Evolutionary conservation across 2,888 invertebrate genomes (phyloP), one percentile per base, ranked within the genome.

Genomic region (Aethes cnicana): DNA sequence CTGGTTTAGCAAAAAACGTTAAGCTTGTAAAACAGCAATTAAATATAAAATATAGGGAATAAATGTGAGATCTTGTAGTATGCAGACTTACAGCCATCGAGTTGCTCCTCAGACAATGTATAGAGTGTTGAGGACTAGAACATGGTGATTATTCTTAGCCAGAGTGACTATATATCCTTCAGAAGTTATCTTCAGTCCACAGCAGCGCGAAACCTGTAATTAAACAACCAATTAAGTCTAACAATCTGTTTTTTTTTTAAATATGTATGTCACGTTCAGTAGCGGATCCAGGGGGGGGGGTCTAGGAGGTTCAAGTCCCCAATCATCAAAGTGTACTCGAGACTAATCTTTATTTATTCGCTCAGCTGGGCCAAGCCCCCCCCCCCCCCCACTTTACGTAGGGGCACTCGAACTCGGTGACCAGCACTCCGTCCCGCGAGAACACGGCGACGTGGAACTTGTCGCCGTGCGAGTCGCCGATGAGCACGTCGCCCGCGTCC

Each of bases 101-200:
- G 83, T 81, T 75, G 65, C 76, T 77, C 92, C 93, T 94, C 95
- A 96, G 91, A 95, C 93, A 92, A 96, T 96, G 91, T 96, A 96
- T 79, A 97, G 93, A 71, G 96, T 97, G 91, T 97, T 96, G 88
- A 98, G 93, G 83, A 98, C 97, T 87, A 98, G 94, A 75, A 98
- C 98, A 89, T 98, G 97, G 90, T 98, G 98, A 91, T 98, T 98
- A 92, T 98, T 98, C 92, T 98, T 98, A 81, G 98, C 98, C 90
- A 98, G 91, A 62, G 98, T 97, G 67, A 97, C 96, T 69, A 98
- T 96, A 86, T 97, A 97, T 66, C 98, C 98, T 86, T 98, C 98
- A 12, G 97, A 96, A 52, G 98, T 98, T 74, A 98, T 97, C 91
- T 98, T 98, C 76, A 98, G 91, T 59, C 98, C 98, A 83, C 98